Base-by-base conservation (phyloP, 2,888 invertebrate genomes). In the Drosophila flavopinicola region DNA sequence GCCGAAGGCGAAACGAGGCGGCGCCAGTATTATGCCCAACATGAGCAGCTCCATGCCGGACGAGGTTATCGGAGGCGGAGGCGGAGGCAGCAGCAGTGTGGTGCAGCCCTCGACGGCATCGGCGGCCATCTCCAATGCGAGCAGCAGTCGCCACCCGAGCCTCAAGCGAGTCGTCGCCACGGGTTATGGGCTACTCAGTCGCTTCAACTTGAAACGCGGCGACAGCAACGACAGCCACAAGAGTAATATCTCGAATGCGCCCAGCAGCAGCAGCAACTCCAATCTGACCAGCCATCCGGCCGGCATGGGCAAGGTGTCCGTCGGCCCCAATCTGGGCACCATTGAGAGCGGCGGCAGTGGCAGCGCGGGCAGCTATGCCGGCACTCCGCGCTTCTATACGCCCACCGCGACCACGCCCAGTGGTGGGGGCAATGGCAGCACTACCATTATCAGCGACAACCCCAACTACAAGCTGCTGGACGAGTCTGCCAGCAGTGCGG, bases 1-100 rank as follows among this genome's bases (percentile, higher is more conserved):
- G 30, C 79, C 85, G 0, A 83, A 80, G n/a, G 66, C 63, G 15
- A 65, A 58, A 9, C 61, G 65, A 1, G 64, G 69, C 2, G 54
- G 65, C 1, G 66, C 82, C 1, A 75, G 57, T 11, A 85, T 88
- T 39, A 59, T 74, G 76, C 75, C 79, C 10, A 57, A 32, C 53
- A 86, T 89, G 75, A 89, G 90, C 29, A 87, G 83, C 35, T 89
- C 89, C 3, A 79, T 90, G 87, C 89, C 89, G 3, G 88, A 89
- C 23, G 90, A 90, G 4, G 79, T 83, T 5, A 87, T 75, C 10
- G 67, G 59, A 9, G 69, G 66, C 13, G 45, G 32, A 10, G 67
- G 59, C 10, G 69, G 66, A 13, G 45, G 32, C 17, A 63, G 61
- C n/a, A 32, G 20, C 20, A 17, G n/a, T 15, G 41, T 70, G n/a